Evolutionary conservation across 2,888 invertebrate genomes (phyloP).

Genomic region (Aphodius sticticus): DNA sequence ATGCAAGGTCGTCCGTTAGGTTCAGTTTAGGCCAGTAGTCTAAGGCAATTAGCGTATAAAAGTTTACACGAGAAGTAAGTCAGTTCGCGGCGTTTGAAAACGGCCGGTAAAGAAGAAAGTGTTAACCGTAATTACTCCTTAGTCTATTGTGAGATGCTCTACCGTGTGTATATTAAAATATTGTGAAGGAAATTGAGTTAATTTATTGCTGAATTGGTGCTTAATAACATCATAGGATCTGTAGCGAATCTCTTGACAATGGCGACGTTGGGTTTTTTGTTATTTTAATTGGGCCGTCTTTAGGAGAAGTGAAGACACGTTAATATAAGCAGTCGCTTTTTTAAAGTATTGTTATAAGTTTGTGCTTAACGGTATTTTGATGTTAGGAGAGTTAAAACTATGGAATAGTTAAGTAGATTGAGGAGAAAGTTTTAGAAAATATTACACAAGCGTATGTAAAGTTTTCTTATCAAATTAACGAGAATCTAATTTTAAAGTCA

Average conservation of each 20-base stretch:
- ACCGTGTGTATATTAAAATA: constrained; percentile 4
- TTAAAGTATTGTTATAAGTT: background rate
- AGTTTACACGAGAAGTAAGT: background rate
- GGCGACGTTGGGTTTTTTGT: background rate
- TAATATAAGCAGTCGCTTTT: background rate
- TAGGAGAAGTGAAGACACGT: background rate
- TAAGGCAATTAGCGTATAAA: background rate
- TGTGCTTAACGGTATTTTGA: background rate
- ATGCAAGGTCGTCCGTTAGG: background rate
- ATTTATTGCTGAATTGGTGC: background rate
- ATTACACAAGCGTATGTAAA: background rate
- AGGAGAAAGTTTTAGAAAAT: background rate
- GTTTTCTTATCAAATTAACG: background rate
- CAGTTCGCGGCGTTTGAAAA: background rate
- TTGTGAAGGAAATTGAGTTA: background rate
- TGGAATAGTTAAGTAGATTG: background rate
- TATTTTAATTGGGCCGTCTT: background rate
- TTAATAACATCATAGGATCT: background rate
- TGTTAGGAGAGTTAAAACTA: background rate
- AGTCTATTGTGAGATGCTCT: background rate
- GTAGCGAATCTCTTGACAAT: background rate
- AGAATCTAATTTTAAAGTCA: background rate
- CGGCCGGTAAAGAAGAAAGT: background rate
- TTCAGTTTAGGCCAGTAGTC: background rate
- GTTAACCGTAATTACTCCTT: background rate